A percentile compares a stretch with the other conserved stretches of the same genome.
phyloP scores from a whole-genome alignment of 2,113 vertebrate species.

The Neotragus pygmaeus region DNA sequence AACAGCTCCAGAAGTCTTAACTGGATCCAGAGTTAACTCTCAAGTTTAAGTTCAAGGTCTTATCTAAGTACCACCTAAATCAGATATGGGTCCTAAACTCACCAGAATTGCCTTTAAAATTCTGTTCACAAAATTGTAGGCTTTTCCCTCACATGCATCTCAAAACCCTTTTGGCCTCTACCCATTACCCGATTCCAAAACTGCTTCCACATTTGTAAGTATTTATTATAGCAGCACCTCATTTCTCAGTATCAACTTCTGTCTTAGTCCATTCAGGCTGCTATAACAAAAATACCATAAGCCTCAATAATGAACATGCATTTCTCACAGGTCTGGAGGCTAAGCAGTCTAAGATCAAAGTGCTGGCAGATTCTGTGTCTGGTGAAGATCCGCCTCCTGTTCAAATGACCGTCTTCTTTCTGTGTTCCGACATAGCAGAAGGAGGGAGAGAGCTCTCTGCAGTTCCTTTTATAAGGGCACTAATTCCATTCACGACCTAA shows the following conservation, averaged over 20 bases:
- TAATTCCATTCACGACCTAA: background rate
- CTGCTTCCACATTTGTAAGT: background rate
- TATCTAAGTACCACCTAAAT: background rate
- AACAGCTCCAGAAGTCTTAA: background rate
- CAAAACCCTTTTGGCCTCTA: background rate
- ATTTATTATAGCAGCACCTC: background rate
- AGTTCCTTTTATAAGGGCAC: background rate
- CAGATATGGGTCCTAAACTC: background rate
- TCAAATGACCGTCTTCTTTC: background rate
- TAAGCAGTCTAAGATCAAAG: background rate
- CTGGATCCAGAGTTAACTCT: background rate
- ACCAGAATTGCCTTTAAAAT: background rate
- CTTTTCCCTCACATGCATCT: background rate
- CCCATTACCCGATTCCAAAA: background rate
- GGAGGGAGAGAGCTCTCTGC: background rate
- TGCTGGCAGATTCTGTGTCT: background rate
- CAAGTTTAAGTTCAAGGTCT: background rate
- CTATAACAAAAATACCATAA: background rate
- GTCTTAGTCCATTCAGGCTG: background rate
- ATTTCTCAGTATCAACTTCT: background rate
- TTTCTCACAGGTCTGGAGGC: background rate
- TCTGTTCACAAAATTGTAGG: background rate
- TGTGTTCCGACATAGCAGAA: background rate
- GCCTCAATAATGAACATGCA: background rate
- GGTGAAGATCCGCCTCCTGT: accelerated